Base-by-base conservation (phyloP, 2,113 vertebrate species). In the Paramisgurnus dabryanus region DNA sequence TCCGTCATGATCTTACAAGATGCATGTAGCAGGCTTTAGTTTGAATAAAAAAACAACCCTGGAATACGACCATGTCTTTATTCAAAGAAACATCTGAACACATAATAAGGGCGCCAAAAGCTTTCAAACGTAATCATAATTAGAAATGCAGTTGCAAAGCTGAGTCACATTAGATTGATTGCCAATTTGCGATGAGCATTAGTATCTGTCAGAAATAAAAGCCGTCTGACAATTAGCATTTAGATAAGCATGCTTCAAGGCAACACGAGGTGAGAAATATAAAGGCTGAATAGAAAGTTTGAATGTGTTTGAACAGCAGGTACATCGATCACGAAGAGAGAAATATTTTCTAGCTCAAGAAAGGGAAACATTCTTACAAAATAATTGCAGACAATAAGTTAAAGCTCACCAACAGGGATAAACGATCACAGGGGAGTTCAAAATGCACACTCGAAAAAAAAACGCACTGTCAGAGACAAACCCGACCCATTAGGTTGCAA, bases 151-250 rank as follows among this genome's bases (percentile, higher is more conserved):
- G 58, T 63, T 75, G 18, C 41, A 61, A 75, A 75, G 43, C 18
- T 64, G 72, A 75, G 40, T 49, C 72, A 49, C 43, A 39, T 64
- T 75, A 49, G 7, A 75, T 49, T 75, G 58, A 64, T 64, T 75
- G 43, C 58, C 41, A 75, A 75, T 75, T 75, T 18, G 53, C 53
- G 58, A 72, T 73, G 58, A 64, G 43, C 58, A 49, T 49, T 61
- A 49, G 22, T 64, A 64, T 63, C 58, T 49, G 58, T 64, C 41
- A 75, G 41, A 34, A 64, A 63, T 75, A 63, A 75, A 63, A 64
- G 7, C 63, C 43, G 18, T 61, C 71, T 73, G 58, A 50, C 57
- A 75, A 75, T 75, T 75, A 63, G 41, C 41, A 75, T 63, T 74
- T 75, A 49, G 72, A 73, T 73, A 60, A 60, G 40, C 71, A 22